Conservation (phyloP, 2,113 vertebrate species). For the Microcebus tavaratra region DNA sequence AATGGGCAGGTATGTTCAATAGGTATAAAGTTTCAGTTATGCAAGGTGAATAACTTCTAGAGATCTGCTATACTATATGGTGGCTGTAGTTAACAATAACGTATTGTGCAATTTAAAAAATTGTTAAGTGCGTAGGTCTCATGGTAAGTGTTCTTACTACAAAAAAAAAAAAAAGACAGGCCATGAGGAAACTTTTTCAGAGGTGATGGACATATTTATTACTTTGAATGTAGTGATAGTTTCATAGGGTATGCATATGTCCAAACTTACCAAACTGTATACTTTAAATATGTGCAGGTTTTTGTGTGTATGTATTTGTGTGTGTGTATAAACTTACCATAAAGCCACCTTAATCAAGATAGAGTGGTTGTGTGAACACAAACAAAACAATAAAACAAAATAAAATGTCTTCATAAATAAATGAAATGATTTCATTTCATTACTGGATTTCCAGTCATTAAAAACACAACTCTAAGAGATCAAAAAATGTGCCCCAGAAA, state of each 20-base stretch:
- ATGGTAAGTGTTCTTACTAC: background rate
- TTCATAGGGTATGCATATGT: background rate
- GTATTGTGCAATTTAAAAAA: background rate
- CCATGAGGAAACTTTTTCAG: background rate
- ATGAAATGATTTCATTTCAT: background rate
- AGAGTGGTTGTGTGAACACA: background rate
- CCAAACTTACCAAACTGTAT: background rate
- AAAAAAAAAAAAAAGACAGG: background rate
- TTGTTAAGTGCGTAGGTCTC: background rate
- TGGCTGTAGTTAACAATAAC: background rate
- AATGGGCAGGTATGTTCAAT: background rate
- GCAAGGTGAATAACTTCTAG: background rate
- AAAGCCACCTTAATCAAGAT: background rate
- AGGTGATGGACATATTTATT: background rate
- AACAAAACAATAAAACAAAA: background rate
- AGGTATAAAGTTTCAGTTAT: background rate
- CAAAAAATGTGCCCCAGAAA: background rate
- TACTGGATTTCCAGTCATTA: background rate
- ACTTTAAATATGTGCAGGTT: background rate
- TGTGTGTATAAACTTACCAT: background rate
- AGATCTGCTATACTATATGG: background rate
- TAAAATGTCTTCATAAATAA: background rate
- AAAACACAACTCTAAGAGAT: background rate
- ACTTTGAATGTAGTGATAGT: background rate
- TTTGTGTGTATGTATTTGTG: background rate